These are phyloP conservation scores for Neodiprion virginianus DNA, from an alignment of 1,140 invertebrate species.

Conservation along the genomic window DNA sequence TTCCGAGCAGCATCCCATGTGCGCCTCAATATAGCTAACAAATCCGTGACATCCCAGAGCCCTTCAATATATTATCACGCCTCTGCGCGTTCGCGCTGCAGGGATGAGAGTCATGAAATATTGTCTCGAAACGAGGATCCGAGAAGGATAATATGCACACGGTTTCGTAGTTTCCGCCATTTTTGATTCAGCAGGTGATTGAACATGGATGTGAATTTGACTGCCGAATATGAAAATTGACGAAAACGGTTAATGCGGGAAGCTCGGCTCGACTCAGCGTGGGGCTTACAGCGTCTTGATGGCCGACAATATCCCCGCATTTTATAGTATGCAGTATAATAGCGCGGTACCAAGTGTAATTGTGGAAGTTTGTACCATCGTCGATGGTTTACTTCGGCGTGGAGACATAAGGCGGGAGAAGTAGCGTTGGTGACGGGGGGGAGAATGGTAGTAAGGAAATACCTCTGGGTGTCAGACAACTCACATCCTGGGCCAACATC, in stretches of 20 bases:
- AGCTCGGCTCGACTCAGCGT: too few relatives aligned
- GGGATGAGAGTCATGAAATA: not conserved
- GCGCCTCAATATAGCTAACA: not conserved
- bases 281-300: not conserved
- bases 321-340: not conserved
- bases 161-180: too few relatives aligned
- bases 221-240: too few relatives aligned
- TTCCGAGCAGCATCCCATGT: not conserved
- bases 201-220: too few relatives aligned
- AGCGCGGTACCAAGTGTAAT: not conserved
- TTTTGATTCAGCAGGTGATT: too few relatives aligned
- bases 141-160: too few relatives aligned
- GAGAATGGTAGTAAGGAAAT: not conserved
- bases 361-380: not conserved
- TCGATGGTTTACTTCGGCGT: not conserved
- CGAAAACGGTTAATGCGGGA: too few relatives aligned
- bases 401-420: too few relatives aligned
- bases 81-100: not conserved
- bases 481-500: constrained; percentile 6
- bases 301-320: not conserved
- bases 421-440: too few relatives aligned
- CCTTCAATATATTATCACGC: constrained; percentile 7
- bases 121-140: not conserved
- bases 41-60: not conserved
- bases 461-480: constrained; percentile 4